Percentiles rank a stretch among this genome's conserved stretches.
These are phyloP conservation scores for Apeltes quadracus DNA, from an alignment of 2,113 vertebrate genomes.

Conservation along the genomic window DNA sequence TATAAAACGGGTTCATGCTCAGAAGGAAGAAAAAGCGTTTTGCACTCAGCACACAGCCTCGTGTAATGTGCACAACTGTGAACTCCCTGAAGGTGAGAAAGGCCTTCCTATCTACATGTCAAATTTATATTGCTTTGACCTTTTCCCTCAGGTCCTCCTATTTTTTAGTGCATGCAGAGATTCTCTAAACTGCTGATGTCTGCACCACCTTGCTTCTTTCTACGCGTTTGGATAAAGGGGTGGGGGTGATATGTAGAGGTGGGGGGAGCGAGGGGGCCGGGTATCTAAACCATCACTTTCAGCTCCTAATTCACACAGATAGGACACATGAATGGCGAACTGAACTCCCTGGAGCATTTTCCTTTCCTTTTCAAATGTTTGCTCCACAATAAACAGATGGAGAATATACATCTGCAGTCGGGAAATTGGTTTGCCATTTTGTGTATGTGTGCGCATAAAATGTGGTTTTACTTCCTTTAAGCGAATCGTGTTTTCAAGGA, in stretches of 20 bases:
- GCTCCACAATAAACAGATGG: constrained; percentile 40
- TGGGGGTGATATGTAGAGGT: neutral
- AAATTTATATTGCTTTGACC: constrained; percentile 71
- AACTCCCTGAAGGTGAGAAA: constrained; percentile 44
- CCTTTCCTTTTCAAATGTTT: constrained; percentile 9
- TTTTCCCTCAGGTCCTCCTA: constrained; percentile 60
- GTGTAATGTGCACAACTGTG: constrained; percentile 18
- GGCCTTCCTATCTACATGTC: constrained; percentile 58
- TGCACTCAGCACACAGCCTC: constrained; percentile 26
- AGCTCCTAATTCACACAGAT: constrained; percentile 56
- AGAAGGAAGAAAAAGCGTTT: constrained; percentile 1
- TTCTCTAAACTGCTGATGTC: constrained; percentile 70
- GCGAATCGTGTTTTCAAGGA: constrained; percentile 39
- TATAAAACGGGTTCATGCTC: neutral
- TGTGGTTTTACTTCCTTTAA: constrained; percentile 2
- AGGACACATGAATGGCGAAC: constrained; percentile 51
- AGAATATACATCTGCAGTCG: constrained; percentile 33
- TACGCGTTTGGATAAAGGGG: constrained; percentile 59
- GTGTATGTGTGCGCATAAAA: neutral
- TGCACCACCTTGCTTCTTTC: constrained; percentile 55
- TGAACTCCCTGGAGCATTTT: constrained; percentile 46
- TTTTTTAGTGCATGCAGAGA: constrained; percentile 51
- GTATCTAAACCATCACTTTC: constrained; percentile 55
- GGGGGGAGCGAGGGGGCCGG: neutral
- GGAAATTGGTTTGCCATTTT: constrained; percentile 37